A percentile compares a stretch with the other conserved stretches of the same genome.
Evolutionary conservation across 2,888 invertebrate genomes (phyloP).

Genomic region (Thera obeliscata): DNA sequence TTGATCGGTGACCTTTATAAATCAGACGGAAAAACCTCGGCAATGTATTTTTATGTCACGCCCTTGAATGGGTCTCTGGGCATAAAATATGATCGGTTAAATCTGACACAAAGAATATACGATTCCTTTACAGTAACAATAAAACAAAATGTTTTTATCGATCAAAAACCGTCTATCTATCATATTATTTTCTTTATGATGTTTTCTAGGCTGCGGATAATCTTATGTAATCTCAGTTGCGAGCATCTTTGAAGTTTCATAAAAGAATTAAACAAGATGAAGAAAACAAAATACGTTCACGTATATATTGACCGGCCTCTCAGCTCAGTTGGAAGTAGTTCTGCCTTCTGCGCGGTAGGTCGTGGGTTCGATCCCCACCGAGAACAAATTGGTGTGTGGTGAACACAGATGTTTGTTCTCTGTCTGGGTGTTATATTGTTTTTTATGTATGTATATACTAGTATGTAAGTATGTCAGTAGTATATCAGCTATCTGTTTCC

Average conservation of each 20-base stretch:
- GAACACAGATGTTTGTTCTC: too few relatives aligned
- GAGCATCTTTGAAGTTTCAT: conserved; percentile 4
- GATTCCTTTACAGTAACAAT: conserved; percentile 52
- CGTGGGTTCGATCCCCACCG: too few relatives aligned
- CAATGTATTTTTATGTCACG: conserved; percentile 62
- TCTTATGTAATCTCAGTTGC: conserved; percentile 2
- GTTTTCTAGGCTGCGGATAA: conserved; percentile 14
- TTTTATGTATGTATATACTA: too few relatives aligned
- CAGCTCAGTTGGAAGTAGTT: too few relatives aligned
- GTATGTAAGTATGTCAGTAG: too few relatives aligned
- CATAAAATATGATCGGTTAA: conserved; percentile 65
- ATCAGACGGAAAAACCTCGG: conserved; percentile 53
- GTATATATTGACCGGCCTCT: too few relatives aligned
- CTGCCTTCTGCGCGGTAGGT: too few relatives aligned
- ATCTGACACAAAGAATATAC: conserved; percentile 60
- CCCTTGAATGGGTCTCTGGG: conserved; percentile 51
- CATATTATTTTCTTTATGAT: conserved; percentile 26
- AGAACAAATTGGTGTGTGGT: too few relatives aligned
- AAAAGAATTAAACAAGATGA: neutral
- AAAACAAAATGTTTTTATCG: conserved; percentile 53
- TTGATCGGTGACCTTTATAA: conserved; percentile 61
- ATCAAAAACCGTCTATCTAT: conserved; percentile 32
- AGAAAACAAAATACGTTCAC: neutral
- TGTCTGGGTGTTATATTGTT: too few relatives aligned
- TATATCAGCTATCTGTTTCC: too few relatives aligned